Base-by-base conservation (phyloP, 2,797 vertebrate species). In the Enteromius fasciolatus region DNA sequence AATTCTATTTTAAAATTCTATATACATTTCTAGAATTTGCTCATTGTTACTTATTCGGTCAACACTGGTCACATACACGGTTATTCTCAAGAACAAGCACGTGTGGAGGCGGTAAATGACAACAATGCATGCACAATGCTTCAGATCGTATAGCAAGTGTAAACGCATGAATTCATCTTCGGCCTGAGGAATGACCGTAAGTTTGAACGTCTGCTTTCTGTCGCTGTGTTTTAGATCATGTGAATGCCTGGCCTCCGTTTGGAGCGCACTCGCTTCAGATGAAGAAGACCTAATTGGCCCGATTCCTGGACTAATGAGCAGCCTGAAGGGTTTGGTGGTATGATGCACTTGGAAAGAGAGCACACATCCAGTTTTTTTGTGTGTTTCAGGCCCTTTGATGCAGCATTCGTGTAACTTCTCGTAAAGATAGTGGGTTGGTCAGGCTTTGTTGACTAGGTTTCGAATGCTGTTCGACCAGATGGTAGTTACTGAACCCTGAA, bases 271-370 rank as follows among this genome's bases (percentile, higher is more conserved):
- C 28, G 31, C 59, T 73, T 66, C 57, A 66, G 50, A 63, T 64
- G 69, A 66, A 75, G 83, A 81, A 69, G 81, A 41, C 52, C 81
- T 78, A 87, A 78, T 85, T 85, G 81, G 75, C 59, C 59, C 68
- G 66, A 76, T 78, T 88, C 81, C 81, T 68, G 41, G 46, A 39
- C 75, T 82, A 78, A 77, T 78, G 78, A 68, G 82, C 48, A 76
- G 74, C 23, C 64, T 72, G 64, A 50, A 69, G 66, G 68, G 78
- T 46, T 61, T 48, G 44, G 41, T 85, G 61, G 31, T 20, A 23
- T 59, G 54, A 88, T 78, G 78, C 41, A 57, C n/a, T 39, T 54
- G 79, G 57, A 77, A 33, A 72, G 66, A 54, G 67, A 68, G 25
- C 18, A 18, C 11, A 50, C 66, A 68, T 66, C 41, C 77, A 48